Evolutionary conservation across 1,140 invertebrate genomes (phyloP), one percentile per base, ranked within the genome.

Genomic region (Papilio helenus): DNA sequence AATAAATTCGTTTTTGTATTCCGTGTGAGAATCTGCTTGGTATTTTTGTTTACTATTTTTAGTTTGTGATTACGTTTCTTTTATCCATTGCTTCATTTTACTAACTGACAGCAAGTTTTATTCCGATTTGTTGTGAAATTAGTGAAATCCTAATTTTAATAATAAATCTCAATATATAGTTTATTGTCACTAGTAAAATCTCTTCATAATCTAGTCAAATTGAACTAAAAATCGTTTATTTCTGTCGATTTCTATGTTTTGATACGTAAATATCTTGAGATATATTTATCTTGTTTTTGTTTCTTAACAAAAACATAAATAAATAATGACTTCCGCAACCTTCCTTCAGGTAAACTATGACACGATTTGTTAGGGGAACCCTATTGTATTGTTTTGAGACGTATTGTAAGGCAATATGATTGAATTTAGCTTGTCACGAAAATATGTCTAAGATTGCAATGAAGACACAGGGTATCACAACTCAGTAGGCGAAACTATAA

Each of bases 271-370:
- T 12, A 29, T 16, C 26, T 68, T 34, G 14, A 16, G 61, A 26
- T 61, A 68, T 8, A 16, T 42, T 44, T 20, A 42, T 72, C 71
- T 39, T 72, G 34, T 72, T 72, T 72, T 20, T 44, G n/a, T 72
- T n/a, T 16, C 61, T 29, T n/a, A 23, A 74, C 20, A 74, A 74
- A 74, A 74, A 74, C 44, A 72, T 73, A 49, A 23, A 49, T 49
- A 74, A 74, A 73, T 73, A 73, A 72, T 49, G 12, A 73, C 72
- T 74, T 74, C 72, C 72, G 72, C 23, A 74, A 74, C 39, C 39
- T 74, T 74, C 39, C 9, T 44, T 74, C 44, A 74, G 72, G 72
- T 74, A 74, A 74, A 74, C 44, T 74, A n/a, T 73, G 18, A 49
- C 72, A 44, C n/a, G 12, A 16, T 29, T 68, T 61, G 58, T 61